phyloP scores from a whole-genome alignment of 2,797 vertebrate genomes.

The Smutsia temminckii region DNA sequence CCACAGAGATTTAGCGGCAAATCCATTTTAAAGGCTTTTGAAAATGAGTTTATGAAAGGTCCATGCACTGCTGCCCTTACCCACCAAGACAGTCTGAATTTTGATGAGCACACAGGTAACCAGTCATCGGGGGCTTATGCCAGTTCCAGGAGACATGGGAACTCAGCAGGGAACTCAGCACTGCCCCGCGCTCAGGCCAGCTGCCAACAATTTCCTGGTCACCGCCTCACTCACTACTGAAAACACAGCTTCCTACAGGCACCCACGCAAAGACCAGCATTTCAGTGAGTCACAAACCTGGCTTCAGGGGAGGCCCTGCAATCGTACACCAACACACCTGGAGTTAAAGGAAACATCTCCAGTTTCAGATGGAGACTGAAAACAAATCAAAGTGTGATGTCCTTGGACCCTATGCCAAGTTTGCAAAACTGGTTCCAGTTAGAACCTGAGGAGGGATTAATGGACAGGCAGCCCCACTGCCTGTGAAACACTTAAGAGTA shows the following conservation, averaged over 20 bases:
- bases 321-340: neutral
- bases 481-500: neutral
- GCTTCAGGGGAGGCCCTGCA: neutral
- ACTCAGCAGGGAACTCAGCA: neutral
- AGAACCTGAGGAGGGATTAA: neutral
- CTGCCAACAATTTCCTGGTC: fast-evolving
- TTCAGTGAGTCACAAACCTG: neutral
- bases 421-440: neutral
- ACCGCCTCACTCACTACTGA: too few species aligned
- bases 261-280: too few species aligned
- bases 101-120: neutral
- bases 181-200: neutral
- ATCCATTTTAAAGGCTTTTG: neutral
- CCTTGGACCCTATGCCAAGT: neutral
- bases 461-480: fast-evolving
- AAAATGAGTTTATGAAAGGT: neutral
- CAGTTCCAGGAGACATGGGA: neutral
- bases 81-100: neutral
- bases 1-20: neutral
- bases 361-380: neutral
- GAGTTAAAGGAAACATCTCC: neutral
- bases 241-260: neutral
- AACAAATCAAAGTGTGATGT: neutral
- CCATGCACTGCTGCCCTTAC: neutral
- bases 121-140: neutral